phyloP scores from a whole-genome alignment of 37 sponge, comb jelly and placozoan species.

The Aplysina aerophoba region DNA sequence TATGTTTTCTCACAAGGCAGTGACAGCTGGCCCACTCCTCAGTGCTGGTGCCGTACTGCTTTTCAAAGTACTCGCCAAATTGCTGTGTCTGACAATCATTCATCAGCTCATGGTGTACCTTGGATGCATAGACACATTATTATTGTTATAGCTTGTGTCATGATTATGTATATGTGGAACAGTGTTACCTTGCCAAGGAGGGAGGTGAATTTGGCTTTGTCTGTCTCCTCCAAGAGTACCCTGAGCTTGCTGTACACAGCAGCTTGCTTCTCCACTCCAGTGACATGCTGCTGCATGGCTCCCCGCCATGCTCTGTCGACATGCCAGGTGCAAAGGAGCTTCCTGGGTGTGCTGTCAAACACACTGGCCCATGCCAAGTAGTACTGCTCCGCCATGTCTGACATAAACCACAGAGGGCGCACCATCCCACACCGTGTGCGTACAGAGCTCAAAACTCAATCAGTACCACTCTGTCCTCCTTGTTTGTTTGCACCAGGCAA shows the following conservation, averaged over 20 bases:
- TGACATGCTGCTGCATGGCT: constrained; percentile 9
- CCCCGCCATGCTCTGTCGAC: constrained; percentile 61
- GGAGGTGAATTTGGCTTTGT: constrained; percentile 21
- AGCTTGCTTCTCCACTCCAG: not conserved
- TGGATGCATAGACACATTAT: too few species aligned
- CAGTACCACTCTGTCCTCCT: not conserved
- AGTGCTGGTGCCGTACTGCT: constrained; percentile 32
- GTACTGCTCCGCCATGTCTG: not conserved
- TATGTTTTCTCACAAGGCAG: not conserved
- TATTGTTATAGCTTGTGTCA: not conserved
- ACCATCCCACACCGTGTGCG: not conserved
- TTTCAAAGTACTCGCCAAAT: constrained; percentile 37
- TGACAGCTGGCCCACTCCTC: constrained; percentile 67
- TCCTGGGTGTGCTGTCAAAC: constrained; percentile 20
- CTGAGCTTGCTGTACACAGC: constrained; percentile 49
- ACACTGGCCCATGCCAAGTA: constrained; percentile 3
- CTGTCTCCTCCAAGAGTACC: constrained; percentile 36
- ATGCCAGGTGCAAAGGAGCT: constrained; percentile 61
- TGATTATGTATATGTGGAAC: constrained; percentile 26
- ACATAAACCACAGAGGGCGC: not conserved
- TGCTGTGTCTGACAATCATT: too few species aligned
- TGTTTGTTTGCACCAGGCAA: constrained; percentile 36
- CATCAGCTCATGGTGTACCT: too few species aligned
- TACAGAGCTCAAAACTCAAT: constrained; percentile 11
- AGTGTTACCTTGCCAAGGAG: not conserved